These are phyloP conservation scores for Leguminivora glycinivorella DNA, from an alignment of 1,140 invertebrate species.

Conservation along the genomic window DNA sequence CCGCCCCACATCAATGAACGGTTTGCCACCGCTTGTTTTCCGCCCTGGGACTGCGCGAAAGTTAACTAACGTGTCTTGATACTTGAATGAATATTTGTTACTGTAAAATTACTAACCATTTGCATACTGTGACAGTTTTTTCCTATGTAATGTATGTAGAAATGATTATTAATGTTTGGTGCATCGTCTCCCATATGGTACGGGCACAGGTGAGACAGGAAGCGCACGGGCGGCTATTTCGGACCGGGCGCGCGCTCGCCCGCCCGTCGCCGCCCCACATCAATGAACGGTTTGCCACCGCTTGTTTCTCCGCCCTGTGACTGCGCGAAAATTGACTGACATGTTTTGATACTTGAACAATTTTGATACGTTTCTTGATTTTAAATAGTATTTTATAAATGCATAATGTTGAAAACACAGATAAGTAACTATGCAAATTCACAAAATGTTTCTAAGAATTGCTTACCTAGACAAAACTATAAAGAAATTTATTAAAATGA, in stretches of 20 bases:
- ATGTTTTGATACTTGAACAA: constrained; percentile 42
- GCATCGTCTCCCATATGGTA: not conserved
- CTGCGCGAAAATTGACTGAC: not conserved
- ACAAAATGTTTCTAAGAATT: too few species aligned
- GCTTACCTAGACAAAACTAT: too few species aligned
- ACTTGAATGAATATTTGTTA: constrained; percentile 33
- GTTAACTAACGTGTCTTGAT: constrained; percentile 37
- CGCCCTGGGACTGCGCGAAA: constrained; percentile 42
- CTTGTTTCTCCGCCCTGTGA: constrained; percentile 50
- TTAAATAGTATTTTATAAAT: too few species aligned
- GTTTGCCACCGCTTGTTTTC: constrained; percentile 45
- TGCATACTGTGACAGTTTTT: too few species aligned
- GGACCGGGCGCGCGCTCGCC: constrained; percentile 43
- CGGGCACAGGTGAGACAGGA: constrained; percentile 45
- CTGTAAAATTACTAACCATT: too few species aligned
- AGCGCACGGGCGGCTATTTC: constrained; percentile 54
- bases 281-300: constrained; percentile 53
- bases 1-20: constrained; percentile 59
- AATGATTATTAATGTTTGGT: not conserved
- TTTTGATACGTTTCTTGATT: too few species aligned
- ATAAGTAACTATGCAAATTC: too few species aligned
- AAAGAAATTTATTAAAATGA: too few species aligned
- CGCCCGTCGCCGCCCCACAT: constrained; percentile 53
- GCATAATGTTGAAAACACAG: too few species aligned
- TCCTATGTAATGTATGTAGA: too few species aligned